Evolutionary conservation across 2,113 vertebrate species (phyloP).

Genomic region (Rhinolophus ferrumequinum): DNA sequence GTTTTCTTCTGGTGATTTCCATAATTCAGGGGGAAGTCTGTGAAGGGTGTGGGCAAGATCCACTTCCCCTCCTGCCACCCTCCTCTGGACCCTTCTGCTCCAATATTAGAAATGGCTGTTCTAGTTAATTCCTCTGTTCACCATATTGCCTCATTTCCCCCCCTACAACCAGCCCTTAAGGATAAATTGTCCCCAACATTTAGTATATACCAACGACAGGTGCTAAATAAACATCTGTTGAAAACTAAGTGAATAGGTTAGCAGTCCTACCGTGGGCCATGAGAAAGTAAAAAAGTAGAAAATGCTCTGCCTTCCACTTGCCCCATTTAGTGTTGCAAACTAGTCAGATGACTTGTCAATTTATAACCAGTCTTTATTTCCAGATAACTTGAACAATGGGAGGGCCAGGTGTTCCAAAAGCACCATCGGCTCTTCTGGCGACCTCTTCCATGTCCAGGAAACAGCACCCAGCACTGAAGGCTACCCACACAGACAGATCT

Average conservation of each 20-base stretch:
- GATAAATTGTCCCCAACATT: neutral
- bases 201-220: neutral
- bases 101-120: slow-evolving; percentile 28
- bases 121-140: slow-evolving; percentile 8
- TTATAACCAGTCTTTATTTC: slow-evolving; percentile 15
- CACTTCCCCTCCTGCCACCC: neutral
- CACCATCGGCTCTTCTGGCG: neutral
- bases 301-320: neutral
- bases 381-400: neutral
- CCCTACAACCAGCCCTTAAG: neutral
- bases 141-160: neutral
- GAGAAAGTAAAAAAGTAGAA: slow-evolving; percentile 31
- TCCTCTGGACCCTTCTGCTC: neutral
- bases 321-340: neutral
- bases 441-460: neutral
- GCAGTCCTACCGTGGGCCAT: neutral
- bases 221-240: neutral
- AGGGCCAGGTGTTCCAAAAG: neutral
- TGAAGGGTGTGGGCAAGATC: neutral
- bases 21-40: neutral
- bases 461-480: neutral
- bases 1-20: slow-evolving; percentile 49
- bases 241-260: neutral
- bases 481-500: neutral
- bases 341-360: neutral